Evolutionary conservation across 2,797 vertebrate species (phyloP).

Genomic region (Vireo griseus): DNA sequence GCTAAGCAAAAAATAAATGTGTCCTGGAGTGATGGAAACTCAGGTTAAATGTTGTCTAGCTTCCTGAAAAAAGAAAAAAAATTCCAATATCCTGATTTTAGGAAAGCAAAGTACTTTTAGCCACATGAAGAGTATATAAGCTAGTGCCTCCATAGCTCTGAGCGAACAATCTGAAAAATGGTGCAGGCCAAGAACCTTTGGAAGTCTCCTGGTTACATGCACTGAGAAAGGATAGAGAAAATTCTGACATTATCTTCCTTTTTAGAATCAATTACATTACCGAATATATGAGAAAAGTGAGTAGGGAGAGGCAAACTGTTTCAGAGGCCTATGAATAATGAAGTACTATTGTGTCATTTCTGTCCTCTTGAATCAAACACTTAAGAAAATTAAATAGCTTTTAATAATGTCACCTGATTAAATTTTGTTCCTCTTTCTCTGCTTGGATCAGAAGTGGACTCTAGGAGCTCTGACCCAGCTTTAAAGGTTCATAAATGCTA

Average conservation of each 20-base stretch:
- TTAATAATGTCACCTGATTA: not conserved
- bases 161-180: not conserved
- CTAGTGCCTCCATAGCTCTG: not conserved
- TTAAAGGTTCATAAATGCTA: not conserved
- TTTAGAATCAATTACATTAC: constrained; percentile 10
- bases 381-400: constrained; percentile 46
- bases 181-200: not conserved
- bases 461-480: not conserved
- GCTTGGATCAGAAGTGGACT: not conserved
- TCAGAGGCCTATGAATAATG: not conserved
- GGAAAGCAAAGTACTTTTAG: not conserved
- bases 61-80: not conserved
- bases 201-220: not conserved
- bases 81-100: not conserved
- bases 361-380: constrained; percentile 1
- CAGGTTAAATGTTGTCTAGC: not conserved
- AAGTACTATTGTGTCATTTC: not conserved
- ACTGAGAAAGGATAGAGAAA: not conserved
- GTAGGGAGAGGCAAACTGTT: not conserved
- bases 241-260: not conserved
- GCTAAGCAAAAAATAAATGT: not conserved
- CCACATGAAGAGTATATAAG: not conserved
- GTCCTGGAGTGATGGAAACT: not conserved
- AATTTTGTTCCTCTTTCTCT: not conserved
- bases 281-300: not conserved